Percentiles rank a stretch among this genome's conserved stretches.
These are phyloP conservation scores for Drosophila littoralis DNA, from an alignment of 1,140 invertebrate genomes.

Conservation along the genomic window DNA sequence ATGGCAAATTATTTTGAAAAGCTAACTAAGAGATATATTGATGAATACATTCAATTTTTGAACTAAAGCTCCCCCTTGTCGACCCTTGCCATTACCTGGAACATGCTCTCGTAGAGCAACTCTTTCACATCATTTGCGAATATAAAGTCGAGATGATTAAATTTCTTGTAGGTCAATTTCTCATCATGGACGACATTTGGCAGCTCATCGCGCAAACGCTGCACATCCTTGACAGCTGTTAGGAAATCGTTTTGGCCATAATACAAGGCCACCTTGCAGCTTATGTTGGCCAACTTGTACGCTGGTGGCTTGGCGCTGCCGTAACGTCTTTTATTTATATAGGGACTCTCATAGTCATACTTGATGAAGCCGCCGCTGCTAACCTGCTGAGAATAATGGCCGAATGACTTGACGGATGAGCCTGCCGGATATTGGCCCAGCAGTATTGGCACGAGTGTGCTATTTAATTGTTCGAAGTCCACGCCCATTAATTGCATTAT, in stretches of 20 bases:
- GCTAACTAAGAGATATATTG: too few relatives aligned
- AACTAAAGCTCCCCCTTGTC: conserved; percentile 47
- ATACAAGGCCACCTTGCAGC: conserved; percentile 65
- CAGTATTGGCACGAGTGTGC: conserved; percentile 18
- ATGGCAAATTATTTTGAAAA: too few relatives aligned
- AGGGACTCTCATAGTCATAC: conserved; percentile 33
- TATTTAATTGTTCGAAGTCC: conserved; percentile 85
- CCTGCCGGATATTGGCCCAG: conserved; percentile 43
- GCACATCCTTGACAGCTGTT: conserved; percentile 55
- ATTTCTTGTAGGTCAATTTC: conserved; percentile 75
- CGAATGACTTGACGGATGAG: conserved; percentile 43
- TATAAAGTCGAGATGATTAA: conserved; percentile 86
- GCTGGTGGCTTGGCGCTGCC: conserved; percentile 36
- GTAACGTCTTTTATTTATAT: conserved; percentile 34
- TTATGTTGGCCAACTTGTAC: conserved; percentile 56
- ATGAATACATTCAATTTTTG: too few relatives aligned
- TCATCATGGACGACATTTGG: conserved; percentile 83
- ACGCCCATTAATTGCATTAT: conserved; percentile 86
- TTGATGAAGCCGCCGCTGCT: conserved; percentile 56
- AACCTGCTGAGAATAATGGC: conserved; percentile 50
- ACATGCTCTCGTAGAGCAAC: conserved; percentile 81
- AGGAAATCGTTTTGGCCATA: conserved; percentile 61
- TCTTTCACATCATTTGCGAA: conserved; percentile 84
- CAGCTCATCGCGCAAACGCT: conserved; percentile 78
- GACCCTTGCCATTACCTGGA: conserved; percentile 74